Evolutionary conservation across 2,797 vertebrate species (phyloP), one percentile per base, ranked within the genome.

Genomic region (Falco biarmicus): DNA sequence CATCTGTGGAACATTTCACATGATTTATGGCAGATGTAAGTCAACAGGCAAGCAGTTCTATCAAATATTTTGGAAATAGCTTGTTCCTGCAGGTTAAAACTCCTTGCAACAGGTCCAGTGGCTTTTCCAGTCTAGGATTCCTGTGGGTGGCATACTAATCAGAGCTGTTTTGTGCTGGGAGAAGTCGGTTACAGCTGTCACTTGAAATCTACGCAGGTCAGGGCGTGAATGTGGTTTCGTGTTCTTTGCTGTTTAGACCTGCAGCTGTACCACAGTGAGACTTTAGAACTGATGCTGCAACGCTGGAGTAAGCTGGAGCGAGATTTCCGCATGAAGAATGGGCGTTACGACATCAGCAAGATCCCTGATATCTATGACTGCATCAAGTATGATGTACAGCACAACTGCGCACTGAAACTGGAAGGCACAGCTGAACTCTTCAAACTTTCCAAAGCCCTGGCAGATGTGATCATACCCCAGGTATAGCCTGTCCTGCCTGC

Each of bases 341-440:
- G 99, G 32, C 99, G 99, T 63, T 99, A 99, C 1, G 99, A 99
- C 97, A 99, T 99, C 97, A 99, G 99, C 97, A 99, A 99, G 97
- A 99, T 99, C 91, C 99, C 99, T 0, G 99, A 99, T 93, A 99
- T 99, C 94, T 99, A 99, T 3, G 99, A 99, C 98, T 99, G 99
- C 59, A 98, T 99, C 95, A 99, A 99, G 93, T 99, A 99, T 11
- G 99, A 99, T 13, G 98, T 99, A 5, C 99, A 99, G 91, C 99
- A 99, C 98, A 99, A 99, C 88, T 96, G 98, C 20, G 97, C 98
- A 0, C 98, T 99, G 89, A 99, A 98, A 45, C 98, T 99, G 94
- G 98, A 99, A 97, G 99, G 99, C 98, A 99, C 99, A 6, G 97
- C 99, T 68, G 99, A 99, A 64, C 98, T 99, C 79, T 99, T 99